Percentiles rank a stretch among this genome's conserved stretches.
These are phyloP conservation scores for Mesocricetus auratus DNA, from an alignment of 2,113 vertebrate genomes.

Conservation along the genomic window DNA sequence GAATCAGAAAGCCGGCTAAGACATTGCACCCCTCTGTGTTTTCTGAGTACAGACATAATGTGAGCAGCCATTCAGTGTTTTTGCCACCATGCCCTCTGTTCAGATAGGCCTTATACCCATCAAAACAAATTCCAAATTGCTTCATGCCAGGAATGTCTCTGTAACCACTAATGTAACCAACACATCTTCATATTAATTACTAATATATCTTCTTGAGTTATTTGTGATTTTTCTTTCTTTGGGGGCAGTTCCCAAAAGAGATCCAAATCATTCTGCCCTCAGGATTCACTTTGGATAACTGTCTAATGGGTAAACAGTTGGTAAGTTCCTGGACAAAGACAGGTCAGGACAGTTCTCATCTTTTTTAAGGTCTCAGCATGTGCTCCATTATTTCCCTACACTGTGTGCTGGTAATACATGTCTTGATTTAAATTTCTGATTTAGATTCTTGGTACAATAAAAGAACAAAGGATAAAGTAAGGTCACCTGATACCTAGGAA, in stretches of 20 bases:
- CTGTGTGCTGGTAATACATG: neutral
- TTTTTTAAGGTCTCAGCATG: neutral
- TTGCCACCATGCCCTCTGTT: neutral
- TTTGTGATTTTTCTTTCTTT: neutral
- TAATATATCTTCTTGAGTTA: neutral
- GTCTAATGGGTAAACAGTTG: neutral
- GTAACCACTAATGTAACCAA: neutral
- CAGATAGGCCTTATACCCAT: neutral
- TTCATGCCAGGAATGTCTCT: neutral
- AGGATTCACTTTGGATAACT: neutral
- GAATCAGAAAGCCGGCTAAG: neutral
- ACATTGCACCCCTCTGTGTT: neutral
- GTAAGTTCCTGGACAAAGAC: neutral
- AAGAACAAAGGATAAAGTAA: neutral
- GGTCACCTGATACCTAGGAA: neutral
- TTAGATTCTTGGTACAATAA: slow-evolving; percentile 13
- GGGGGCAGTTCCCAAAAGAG: neutral
- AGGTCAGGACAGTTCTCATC: neutral
- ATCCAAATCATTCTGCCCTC: neutral
- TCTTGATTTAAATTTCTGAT: neutral
- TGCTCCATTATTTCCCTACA: neutral
- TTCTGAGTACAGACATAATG: neutral
- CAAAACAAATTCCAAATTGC: neutral
- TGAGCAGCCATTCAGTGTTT: neutral
- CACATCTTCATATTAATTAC: neutral